Base-by-base conservation (phyloP, 1,140 invertebrate species). In the Cyclina sinensis region DNA sequence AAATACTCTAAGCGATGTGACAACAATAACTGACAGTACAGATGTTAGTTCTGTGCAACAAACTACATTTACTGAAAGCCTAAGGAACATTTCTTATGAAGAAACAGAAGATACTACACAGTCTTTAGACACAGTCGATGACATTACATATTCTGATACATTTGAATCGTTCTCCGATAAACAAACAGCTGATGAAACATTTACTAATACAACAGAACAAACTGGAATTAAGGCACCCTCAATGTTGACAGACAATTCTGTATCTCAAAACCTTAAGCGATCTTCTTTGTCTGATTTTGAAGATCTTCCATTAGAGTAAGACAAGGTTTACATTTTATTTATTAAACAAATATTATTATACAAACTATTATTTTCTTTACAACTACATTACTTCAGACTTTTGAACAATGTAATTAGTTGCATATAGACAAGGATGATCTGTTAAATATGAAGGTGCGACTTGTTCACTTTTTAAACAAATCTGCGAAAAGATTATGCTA, bases 101-200 rank as follows among this genome's bases (percentile, higher is more conserved):
- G 73, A 76, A 30, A 76, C 73, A 2, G 32, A 70, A 48, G 73
- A 76, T 27, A 76, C 43, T 46, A 21, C 39, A 4, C 46, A 27
- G 12, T 51, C 73, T 27, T 1, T 9, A 43, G 73, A 76, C 70
- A 46, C 43, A 48, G 16, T n/a, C 27, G 70, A 74, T 51, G 37
- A 48, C 21, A 82, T 24, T 32, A 82, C 80, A 14, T 82, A 82
- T 68, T 82, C 80, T 46, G 80, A 82, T 51, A 82, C 80, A 65
- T 82, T 82, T 46, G 80, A 82, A 68, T 82, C 80, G 21, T 30
- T 54, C 32, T 79, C 76, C n/a, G 76, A 79, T 16, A 37, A 62
- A 39, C 78, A 27, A 5, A 70, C 65, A 70, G 65, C 48, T 0
- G 74, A 78, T 51, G 74, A 78, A 2, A 78, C 46, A 21, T 21